Conservation (phyloP, 1,140 invertebrate species). For the Aphelinus atriplicis region DNA sequence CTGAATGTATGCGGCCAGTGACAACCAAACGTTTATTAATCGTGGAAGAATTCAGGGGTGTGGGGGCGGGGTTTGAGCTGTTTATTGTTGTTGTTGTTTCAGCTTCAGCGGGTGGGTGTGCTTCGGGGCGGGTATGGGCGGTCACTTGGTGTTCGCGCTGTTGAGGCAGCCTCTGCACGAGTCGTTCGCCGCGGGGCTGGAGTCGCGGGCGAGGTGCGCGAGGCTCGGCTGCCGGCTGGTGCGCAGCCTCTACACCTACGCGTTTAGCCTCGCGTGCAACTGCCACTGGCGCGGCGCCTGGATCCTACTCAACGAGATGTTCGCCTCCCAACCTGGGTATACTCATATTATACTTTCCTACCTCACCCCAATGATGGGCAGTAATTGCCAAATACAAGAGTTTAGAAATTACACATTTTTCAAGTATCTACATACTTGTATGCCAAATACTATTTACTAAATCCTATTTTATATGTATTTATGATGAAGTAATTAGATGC, state of each 20-base stretch:
- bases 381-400: too few relatives aligned
- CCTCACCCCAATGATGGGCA: too few relatives aligned
- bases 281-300: slow-evolving; percentile 74
- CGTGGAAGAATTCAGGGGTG: slow-evolving; percentile 60
- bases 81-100: slow-evolving; percentile 57
- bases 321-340: slow-evolving; percentile 16
- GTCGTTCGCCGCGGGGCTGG: slow-evolving; percentile 36
- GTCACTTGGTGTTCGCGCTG: slow-evolving; percentile 65
- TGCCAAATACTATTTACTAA: too few relatives aligned
- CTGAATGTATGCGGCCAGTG: too few relatives aligned
- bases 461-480: too few relatives aligned
- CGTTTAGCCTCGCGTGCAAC: slow-evolving; percentile 69
- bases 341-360: not conserved
- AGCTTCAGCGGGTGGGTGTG: slow-evolving; percentile 64
- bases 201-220: not conserved
- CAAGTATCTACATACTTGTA: too few relatives aligned
- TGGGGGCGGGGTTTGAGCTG: slow-evolving; percentile 55
- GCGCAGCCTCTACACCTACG: slow-evolving; percentile 69
- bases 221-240: slow-evolving; percentile 41
- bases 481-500: too few relatives aligned
- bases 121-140: slow-evolving; percentile 61
- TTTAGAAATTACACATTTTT: too few relatives aligned
- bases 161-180: slow-evolving; percentile 53
- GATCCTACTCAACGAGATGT: slow-evolving; percentile 43
- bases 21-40: too few relatives aligned